Base-by-base conservation (phyloP, 2,113 vertebrate genomes). In the Mus pahari region DNA sequence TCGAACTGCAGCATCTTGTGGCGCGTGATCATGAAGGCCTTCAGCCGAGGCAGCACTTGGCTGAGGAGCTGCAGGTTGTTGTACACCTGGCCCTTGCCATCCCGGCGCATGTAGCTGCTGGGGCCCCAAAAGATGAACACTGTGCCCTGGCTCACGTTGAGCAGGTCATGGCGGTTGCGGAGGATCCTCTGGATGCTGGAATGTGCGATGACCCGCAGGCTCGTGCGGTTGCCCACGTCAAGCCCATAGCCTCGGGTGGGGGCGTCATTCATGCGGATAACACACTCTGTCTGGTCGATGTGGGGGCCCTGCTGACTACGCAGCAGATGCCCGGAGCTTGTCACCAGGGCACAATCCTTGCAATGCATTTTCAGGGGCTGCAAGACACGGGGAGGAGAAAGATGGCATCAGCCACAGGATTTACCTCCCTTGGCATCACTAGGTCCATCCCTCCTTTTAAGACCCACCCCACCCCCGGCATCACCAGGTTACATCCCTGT, bases 61-160 rank as follows among this genome's bases (percentile, higher is more conserved):
- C 99, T 99, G 98, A 99, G 99, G 75, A 99, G 99, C 94, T 99
- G 99, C 98, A 99, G 99, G 98, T 99, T 99, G 97, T 99, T 99
- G 98, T 99, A 99, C 55, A 99, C 99, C 96, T 99, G 98, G 55
- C 99, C 99, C 97, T 99, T 99, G 24, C 99, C 99, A 8, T 99
- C 99, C 7, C 99, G 98, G 96, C 99, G 98, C 99, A 99, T 99
- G 98, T 99, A 99, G 98, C 98, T 99, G 98, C 99, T 99, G n/a
- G 99, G 99, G 8, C 99, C 99, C 99, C 99, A 99, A 99, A 99
- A 99, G 98, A 99, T 99, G 98, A 99, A 99, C 86, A 99, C 99
- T 0, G 99, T 98, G 78, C 99, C 99, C 16, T 99, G 99, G 98
- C 99, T 99, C 98, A 98, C 98, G 16, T 99, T 99, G 74, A 99